Evolutionary conservation across 1,140 invertebrate genomes (phyloP).

Genomic region (Aphidius gifuensis): DNA sequence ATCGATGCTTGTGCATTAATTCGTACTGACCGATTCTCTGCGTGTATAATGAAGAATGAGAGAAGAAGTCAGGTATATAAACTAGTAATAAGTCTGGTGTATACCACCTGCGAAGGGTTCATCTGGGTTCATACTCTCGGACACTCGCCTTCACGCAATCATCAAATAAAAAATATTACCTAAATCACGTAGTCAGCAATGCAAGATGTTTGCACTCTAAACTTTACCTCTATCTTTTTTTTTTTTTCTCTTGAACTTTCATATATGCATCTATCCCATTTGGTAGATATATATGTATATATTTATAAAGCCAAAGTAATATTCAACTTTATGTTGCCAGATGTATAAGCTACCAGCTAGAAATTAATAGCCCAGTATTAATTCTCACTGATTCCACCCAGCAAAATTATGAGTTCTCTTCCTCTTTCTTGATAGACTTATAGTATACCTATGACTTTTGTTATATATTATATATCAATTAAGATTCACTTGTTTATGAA

Average conservation of each 20-base stretch:
- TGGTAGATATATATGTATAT: too few relatives aligned
- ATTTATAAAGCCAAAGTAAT: not conserved
- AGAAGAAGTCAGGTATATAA: conserved; percentile 21
- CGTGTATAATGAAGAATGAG: conserved; percentile 27
- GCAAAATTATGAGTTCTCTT: conserved; percentile 48
- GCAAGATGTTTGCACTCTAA: conserved; percentile 19
- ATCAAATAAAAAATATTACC: conserved; percentile 26
- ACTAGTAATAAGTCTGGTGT: conserved; percentile 30
- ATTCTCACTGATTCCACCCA: conserved; percentile 49
- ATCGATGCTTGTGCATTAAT: conserved; percentile 52
- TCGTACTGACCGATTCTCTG: conserved; percentile 42
- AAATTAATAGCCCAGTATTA: conserved; percentile 53
- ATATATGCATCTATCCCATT: not conserved
- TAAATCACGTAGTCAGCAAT: conserved; percentile 42
- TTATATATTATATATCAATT: too few relatives aligned
- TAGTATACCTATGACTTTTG: not conserved
- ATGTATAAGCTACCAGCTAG: conserved; percentile 28
- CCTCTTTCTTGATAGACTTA: not conserved
- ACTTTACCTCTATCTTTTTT: conserved; percentile 2
- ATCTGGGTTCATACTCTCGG: conserved; percentile 28
- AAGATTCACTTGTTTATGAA: too few relatives aligned
- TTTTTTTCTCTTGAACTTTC: not conserved
- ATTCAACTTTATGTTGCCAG: conserved; percentile 1
- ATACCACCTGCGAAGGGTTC: conserved; percentile 35
- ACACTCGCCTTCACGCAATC: conserved; percentile 5